phyloP scores from a whole-genome alignment of 1,140 invertebrate genomes.

The Aphis craccivora region DNA sequence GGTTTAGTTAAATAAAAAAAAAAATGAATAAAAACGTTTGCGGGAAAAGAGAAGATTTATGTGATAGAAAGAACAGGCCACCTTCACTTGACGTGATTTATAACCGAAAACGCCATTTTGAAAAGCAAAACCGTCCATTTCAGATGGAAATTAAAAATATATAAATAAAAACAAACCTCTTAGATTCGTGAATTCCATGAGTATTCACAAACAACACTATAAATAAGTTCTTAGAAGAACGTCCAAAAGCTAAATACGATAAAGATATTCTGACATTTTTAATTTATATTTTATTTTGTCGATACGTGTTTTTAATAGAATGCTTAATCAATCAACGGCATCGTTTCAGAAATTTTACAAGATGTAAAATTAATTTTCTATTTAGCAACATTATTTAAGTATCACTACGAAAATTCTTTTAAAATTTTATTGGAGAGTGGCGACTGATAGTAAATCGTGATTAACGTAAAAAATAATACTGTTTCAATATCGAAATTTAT shows the following conservation, averaged over 20 bases:
- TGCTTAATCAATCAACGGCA: neutral
- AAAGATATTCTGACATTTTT: conserved; percentile 30
- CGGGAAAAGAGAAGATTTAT: conserved; percentile 52
- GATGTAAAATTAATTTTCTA: neutral
- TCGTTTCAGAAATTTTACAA: neutral
- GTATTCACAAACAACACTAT: conserved; percentile 40
- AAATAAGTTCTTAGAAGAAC: conserved; percentile 34
- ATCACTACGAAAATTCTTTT: neutral
- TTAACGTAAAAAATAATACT: neutral
- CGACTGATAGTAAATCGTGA: neutral
- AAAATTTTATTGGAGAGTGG: neutral
- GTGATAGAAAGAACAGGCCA: conserved; percentile 43
- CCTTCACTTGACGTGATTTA: conserved; percentile 56
- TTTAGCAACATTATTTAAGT: neutral
- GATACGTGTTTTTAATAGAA: neutral
- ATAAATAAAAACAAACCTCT: conserved; percentile 39
- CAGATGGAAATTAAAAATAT: conserved; percentile 49
- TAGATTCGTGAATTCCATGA: conserved; percentile 36
- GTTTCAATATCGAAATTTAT: neutral
- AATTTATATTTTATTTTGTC: conserved; percentile 36
- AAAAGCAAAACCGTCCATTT: conserved; percentile 46
- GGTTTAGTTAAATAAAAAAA: conserved; percentile 57
- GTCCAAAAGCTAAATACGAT: conserved; percentile 25
- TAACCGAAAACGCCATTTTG: conserved; percentile 52
- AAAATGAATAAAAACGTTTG: conserved; percentile 49